These are phyloP conservation scores for Mesaphorura yosii DNA, from an alignment of 1,140 invertebrate species.

Conservation along the genomic window DNA sequence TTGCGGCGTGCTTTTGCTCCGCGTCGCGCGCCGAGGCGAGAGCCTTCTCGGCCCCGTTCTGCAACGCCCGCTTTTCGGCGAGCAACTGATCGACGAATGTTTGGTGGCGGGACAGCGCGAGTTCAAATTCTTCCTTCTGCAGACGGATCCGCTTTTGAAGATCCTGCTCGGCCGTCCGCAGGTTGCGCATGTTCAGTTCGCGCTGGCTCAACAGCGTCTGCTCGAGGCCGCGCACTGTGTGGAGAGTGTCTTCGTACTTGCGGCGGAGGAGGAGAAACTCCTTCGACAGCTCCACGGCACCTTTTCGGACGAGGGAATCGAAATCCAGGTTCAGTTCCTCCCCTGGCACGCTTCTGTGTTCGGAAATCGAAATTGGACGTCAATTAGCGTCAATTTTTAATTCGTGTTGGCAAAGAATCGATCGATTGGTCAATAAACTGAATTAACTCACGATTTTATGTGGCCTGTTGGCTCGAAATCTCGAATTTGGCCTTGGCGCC, in stretches of 20 bases:
- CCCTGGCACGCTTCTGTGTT: no score
- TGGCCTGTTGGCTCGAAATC: no score
- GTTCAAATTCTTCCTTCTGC: conserved; percentile 53
- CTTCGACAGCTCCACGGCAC: conserved; percentile 24
- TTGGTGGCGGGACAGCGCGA: conserved; percentile 50
- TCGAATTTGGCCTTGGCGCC: no score
- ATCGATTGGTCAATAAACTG: no score
- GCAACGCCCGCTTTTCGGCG: conserved; percentile 51
- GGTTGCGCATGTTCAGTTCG: conserved; percentile 36
- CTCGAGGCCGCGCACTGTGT: conserved; percentile 36
- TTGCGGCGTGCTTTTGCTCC: conserved; percentile 43
- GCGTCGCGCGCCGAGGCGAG: conserved; percentile 42
- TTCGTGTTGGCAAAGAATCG: no score
- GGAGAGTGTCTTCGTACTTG: conserved; percentile 40
- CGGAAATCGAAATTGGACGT: conserved; percentile 8
- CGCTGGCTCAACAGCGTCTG: conserved; percentile 38
- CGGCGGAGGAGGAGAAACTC: conserved; percentile 25
- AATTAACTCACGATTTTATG: no score
- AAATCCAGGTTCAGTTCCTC: no score
- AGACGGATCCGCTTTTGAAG: conserved; percentile 38
- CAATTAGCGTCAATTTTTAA: no score
- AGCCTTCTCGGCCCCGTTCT: conserved; percentile 51
- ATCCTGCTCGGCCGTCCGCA: conserved; percentile 35
- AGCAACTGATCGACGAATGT: conserved; percentile 58
- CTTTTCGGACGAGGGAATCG: conserved; percentile 27